Conservation (phyloP, 2,797 vertebrate genomes). For the Okamejei kenojei region DNA sequence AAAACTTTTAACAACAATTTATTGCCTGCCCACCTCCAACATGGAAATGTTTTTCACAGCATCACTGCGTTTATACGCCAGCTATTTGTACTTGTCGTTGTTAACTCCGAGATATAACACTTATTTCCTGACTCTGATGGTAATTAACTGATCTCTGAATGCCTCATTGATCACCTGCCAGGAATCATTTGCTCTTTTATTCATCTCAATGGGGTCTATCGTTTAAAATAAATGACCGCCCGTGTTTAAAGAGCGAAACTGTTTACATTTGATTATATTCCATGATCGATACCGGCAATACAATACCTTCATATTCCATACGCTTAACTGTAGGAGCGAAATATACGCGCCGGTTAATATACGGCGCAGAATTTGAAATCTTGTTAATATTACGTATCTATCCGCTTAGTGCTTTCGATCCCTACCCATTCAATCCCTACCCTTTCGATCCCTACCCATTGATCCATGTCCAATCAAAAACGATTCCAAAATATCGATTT, state of each 20-base stretch:
- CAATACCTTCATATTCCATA: neutral
- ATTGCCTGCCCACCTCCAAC: too few relatives aligned
- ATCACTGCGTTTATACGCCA: neutral
- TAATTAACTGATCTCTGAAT: conserved; percentile 1
- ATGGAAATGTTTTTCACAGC: neutral
- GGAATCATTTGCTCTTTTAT: neutral
- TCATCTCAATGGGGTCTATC: conserved; percentile 7
- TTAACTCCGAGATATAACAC: neutral
- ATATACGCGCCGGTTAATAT: too few relatives aligned
- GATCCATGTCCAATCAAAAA: neutral
- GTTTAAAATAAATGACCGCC: conserved; percentile 15
- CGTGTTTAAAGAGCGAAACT: neutral
- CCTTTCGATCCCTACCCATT: neutral
- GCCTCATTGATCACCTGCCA: conserved; percentile 5
- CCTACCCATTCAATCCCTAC: too few relatives aligned
- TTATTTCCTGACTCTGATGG: neutral
- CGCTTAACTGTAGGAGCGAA: neutral
- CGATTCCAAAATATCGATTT: neutral
- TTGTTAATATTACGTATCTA: neutral
- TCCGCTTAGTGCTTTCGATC: neutral
- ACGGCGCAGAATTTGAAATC: neutral
- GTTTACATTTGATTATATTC: neutral
- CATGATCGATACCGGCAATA: neutral
- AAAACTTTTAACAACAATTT: neutral
- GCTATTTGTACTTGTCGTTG: neutral